phyloP scores from a whole-genome alignment of 2,113 vertebrate species.

The Burhinus bistriatus region DNA sequence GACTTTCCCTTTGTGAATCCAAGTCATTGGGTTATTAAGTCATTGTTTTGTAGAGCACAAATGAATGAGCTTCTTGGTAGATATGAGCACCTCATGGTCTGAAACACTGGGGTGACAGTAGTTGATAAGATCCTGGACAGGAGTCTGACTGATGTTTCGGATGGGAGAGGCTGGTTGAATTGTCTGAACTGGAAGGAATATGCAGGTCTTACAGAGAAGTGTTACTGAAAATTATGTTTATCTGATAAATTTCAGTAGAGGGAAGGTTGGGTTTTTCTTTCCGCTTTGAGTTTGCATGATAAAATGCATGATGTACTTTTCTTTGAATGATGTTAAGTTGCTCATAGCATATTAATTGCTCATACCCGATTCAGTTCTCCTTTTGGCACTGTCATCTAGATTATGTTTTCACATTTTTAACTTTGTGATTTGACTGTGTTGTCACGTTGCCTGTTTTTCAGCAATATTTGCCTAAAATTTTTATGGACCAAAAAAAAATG shows the following conservation, averaged over 20 bases:
- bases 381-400: background rate
- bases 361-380: rapidly evolving
- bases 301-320: background rate
- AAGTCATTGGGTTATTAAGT: background rate
- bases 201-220: background rate
- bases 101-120: background rate
- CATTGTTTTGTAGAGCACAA: background rate
- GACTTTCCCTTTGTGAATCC: background rate
- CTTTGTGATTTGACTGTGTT: background rate
- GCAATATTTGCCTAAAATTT: background rate
- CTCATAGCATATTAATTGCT: background rate
- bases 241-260: background rate
- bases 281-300: background rate
- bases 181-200: background rate
- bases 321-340: background rate
- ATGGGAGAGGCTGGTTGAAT: background rate
- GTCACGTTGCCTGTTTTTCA: background rate
- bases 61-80: background rate
- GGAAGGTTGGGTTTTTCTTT: background rate
- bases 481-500: background rate
- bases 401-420: background rate
- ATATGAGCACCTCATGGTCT: rapidly evolving
- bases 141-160: background rate
- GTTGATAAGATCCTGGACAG: background rate
- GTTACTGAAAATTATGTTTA: background rate